Evolutionary conservation across 2,888 invertebrate species (phyloP), one percentile per base, ranked within the genome.

Genomic region (Hoplodrina blanda): DNA sequence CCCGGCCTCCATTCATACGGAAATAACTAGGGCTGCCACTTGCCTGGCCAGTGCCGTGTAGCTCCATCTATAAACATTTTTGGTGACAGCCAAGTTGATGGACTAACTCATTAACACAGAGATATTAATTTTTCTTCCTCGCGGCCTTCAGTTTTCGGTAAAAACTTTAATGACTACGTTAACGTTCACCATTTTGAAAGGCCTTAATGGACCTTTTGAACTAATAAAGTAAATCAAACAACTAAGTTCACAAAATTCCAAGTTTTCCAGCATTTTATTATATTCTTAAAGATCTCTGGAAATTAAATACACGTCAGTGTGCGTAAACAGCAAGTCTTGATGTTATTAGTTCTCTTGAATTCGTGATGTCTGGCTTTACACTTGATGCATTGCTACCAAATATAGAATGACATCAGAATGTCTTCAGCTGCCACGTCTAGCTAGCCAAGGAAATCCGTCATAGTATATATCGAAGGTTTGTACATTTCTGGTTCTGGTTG

Each of bases 1-100:
- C 76, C 83, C 85, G 85, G 83, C 85, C 78, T 85, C 89, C 91
- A 92, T 92, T 93, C 91, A 92, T 90, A 90, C 92, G 84, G 91
- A 91, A 92, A 92, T 91, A 92, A 90, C 89, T 82, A 79, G 81
- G 82, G 76, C 64, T 78, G 79, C 67, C 56, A 19, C 54, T 75
- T 59, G 57, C 64, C 20, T 19, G 17, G 33, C n/a, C 37, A 33
- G 33, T 56, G 67, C 76, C 72, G 46, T 53, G 62, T 19, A 17
- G 8, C 68, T 69, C 17, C 5, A 44, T 76, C 44, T 33, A 49
- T 25, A 13, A 59, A 54, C 4, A 49, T 25, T 44, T 30, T 30
- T 50, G 33, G 30, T 33, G 17, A 44, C 33, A 44, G 49, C 11
- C 30, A 53, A 63, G 17, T 53, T 17, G 52, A 52, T 33, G 20